phyloP scores from a whole-genome alignment of 2,797 vertebrate genomes.

The Falco columbarius region DNA sequence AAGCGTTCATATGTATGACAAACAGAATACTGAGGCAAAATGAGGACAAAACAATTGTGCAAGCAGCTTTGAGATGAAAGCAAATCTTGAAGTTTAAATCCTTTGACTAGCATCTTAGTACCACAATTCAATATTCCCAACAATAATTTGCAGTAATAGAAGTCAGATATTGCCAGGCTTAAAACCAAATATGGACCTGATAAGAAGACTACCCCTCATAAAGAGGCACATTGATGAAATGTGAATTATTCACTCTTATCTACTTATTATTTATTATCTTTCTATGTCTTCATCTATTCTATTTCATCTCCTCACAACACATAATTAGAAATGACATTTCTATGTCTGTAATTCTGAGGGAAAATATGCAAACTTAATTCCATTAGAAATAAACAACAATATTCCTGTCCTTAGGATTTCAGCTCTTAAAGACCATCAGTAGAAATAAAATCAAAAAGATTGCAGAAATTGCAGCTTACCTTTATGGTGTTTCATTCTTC shows the following conservation, averaged over 20 bases:
- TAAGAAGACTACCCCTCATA: neutral
- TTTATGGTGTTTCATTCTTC: neutral
- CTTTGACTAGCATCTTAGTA: neutral
- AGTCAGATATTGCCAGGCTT: neutral
- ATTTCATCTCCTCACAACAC: neutral
- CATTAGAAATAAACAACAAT: neutral
- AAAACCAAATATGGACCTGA: neutral
- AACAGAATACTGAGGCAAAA: neutral
- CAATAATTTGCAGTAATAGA: neutral
- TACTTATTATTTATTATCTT: neutral
- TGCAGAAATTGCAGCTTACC: neutral
- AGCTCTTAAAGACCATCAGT: neutral
- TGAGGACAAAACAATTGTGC: neutral
- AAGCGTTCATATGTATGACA: neutral
- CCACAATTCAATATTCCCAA: neutral
- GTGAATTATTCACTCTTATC: conserved; percentile 14
- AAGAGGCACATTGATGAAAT: neutral
- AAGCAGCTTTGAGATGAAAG: neutral
- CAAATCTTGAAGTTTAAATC: neutral
- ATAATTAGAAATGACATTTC: conserved; percentile 16
- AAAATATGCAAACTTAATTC: conserved; percentile 11
- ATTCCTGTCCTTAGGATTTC: neutral
- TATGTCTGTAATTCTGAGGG: neutral
- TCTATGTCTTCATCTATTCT: conserved; percentile 22
- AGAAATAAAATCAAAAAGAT: neutral